A percentile compares a stretch with the other conserved stretches of the same genome.
phyloP scores from a whole-genome alignment of 2,888 invertebrate species.

The Heliconius sara region DNA sequence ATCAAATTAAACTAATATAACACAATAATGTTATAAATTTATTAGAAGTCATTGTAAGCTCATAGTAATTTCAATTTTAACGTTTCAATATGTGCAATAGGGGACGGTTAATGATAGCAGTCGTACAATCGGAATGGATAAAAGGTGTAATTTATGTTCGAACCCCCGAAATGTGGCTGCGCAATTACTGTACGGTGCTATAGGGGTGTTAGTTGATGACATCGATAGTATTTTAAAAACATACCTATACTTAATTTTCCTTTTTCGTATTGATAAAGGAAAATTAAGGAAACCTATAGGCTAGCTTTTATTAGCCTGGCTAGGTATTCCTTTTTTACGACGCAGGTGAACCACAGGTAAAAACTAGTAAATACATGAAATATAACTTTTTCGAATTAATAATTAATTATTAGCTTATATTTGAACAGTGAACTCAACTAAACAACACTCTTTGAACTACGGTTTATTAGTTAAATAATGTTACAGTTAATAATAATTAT shows the following conservation, averaged over 20 bases:
- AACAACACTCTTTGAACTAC: too few relatives aligned
- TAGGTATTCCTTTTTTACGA: too few relatives aligned
- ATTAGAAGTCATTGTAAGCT: slow-evolving; percentile 11
- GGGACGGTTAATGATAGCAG: slow-evolving; percentile 72
- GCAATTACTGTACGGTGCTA: slow-evolving; percentile 68
- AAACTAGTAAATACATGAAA: too few relatives aligned
- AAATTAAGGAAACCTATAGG: too few relatives aligned
- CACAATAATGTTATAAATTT: not conserved
- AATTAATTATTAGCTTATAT: too few relatives aligned
- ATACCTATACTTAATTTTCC: not conserved
- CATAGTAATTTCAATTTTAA: slow-evolving; percentile 47
- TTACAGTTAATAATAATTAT: too few relatives aligned
- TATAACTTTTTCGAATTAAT: too few relatives aligned
- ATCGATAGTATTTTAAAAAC: not conserved
- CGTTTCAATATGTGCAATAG: slow-evolving; percentile 57
- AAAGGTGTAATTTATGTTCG: slow-evolving; percentile 80
- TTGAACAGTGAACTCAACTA: too few relatives aligned
- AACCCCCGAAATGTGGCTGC: slow-evolving; percentile 72
- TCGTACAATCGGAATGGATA: slow-evolving; percentile 75
- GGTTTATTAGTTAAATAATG: too few relatives aligned
- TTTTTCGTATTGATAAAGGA: too few relatives aligned
- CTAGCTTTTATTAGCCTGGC: too few relatives aligned
- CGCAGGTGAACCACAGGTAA: too few relatives aligned
- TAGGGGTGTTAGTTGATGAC: slow-evolving; percentile 43
- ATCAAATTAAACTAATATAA: not conserved